These are phyloP conservation scores for Cyanoramphus novaezelandiae DNA, from an alignment of 2,113 vertebrate genomes.

Conservation along the genomic window DNA sequence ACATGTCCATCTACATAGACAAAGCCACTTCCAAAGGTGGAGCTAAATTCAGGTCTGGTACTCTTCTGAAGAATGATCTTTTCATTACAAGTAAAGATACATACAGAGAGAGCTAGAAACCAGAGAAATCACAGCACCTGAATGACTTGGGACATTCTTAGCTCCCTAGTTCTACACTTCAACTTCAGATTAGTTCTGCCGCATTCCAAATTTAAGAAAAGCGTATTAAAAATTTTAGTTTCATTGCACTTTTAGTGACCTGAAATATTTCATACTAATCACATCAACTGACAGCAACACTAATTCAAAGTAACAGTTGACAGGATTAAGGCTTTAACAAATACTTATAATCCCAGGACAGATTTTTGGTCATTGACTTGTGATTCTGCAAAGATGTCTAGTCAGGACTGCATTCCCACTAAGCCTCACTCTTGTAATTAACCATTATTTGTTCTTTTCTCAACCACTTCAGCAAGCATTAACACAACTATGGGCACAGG, in stretches of 20 bases:
- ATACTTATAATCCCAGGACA: background rate
- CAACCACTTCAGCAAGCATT: background rate
- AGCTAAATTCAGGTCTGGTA: background rate
- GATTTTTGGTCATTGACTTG: background rate
- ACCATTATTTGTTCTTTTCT: background rate
- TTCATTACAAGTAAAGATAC: background rate
- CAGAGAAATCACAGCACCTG: background rate
- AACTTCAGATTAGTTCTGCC: background rate
- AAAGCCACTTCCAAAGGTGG: background rate
- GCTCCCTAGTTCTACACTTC: background rate
- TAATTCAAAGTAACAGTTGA: slow-evolving; percentile 16
- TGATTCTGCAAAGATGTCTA: background rate
- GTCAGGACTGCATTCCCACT: background rate
- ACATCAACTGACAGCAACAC: slow-evolving; percentile 20
- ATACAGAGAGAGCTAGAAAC: background rate
- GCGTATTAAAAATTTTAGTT: background rate
- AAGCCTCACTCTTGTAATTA: background rate
- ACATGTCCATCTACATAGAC: background rate
- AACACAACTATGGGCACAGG: background rate
- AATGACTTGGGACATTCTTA: background rate
- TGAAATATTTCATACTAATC: slow-evolving; percentile 5
- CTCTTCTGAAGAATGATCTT: background rate
- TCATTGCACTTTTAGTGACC: background rate
- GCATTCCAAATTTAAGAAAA: background rate
- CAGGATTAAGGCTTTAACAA: slow-evolving; percentile 30